Base-by-base conservation (phyloP, 2,888 invertebrate genomes). In the Calliopum simillimum region DNA sequence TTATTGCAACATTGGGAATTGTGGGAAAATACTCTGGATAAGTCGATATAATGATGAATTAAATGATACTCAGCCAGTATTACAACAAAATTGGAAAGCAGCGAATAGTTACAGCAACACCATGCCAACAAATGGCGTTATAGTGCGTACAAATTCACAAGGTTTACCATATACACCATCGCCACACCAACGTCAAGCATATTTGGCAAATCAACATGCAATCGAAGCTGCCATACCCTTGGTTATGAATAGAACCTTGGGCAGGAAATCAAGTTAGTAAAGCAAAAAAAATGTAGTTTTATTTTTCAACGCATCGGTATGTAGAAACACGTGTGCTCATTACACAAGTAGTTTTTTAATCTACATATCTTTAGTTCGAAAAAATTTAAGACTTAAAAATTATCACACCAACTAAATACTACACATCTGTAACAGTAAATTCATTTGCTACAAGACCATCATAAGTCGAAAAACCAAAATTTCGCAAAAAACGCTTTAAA, bases 191-290 rank as follows among this genome's bases (percentile, higher is more conserved):
- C 74, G 81, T 6, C 84, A 79, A 56, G 81, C 83, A 2, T 85
- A 80, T 72, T 77, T 85, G 74, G 85, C 85, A 69, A 85, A 86
- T 78, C 83, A 81, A 69, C 80, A 79, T 76, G 84, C 85, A 56
- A 82, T 85, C 61, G 81, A 80, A 59, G 82, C 89, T 76, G 89
- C 90, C 82, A 89, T 92, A 86, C 92, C 93, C 73, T 89, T 92
- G 83, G 89, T 94, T 61, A 74, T 77, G 72, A 77, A 79, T 77
- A 93, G 33, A 4, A 33, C 33, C 5, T 1, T 33, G 5, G 88
- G 90, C 77, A 92, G 73, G 68, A 75, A 92, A 71, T 92, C 92
- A 87, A 93, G 93, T 93, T 89, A 91, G 93, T 93, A 89, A 21
- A 65, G n/a, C n/a, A 44, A 11, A 12, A n/a, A 41, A 33, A 8